Base-by-base conservation (phyloP, 2,888 invertebrate genomes). In the Labia minor region DNA sequence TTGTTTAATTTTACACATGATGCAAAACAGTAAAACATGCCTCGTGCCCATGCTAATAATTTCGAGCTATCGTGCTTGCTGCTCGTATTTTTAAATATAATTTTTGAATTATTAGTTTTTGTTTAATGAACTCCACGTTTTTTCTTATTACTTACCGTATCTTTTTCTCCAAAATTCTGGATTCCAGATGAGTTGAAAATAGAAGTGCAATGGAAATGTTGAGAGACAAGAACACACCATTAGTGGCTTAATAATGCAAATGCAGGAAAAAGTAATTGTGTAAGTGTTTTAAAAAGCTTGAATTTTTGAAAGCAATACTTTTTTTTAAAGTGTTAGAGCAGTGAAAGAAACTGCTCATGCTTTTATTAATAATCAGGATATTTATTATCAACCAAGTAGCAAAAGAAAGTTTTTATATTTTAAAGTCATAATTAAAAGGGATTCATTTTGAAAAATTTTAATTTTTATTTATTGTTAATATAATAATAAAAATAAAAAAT, bases 151-250 rank as follows among this genome's bases (percentile, higher is more conserved):
- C 88, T 86, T 84, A 89, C 89, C 89, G 86, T 81, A 87, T 86
- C 84, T 88, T 88, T 82, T 86, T 89, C 83, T 89, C 89, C 87
- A 88, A 82, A 83, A 89, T 89, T 81, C 89, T 89, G 82, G 79
- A 79, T 49, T 49, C 26, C 16, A 49, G 49, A 16, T 49, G 49
- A 10, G 49, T 3, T 26, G 26, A 26, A 26, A 26, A 26, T 49
- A 49, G 49, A 49, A 49, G 49, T 49, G 49, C 49, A 49, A 49
- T 14, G n/a, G 70, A 71, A 69, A 71, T 70, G 71, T 69, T 68
- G 69, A 71, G 69, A 69, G 64, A 68, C 67, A 67, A 69, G 37
- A 66, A 67, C 67, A 69, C 26, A 20, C 65, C 67, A 64, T 49
- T 49, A 49, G 49, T 49, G 49, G 49, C 49, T 49, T 62, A 65